Percentiles rank a stretch among this genome's conserved stretches.
phyloP scores from a whole-genome alignment of 2,888 invertebrate genomes.

The Drosophila merina region DNA sequence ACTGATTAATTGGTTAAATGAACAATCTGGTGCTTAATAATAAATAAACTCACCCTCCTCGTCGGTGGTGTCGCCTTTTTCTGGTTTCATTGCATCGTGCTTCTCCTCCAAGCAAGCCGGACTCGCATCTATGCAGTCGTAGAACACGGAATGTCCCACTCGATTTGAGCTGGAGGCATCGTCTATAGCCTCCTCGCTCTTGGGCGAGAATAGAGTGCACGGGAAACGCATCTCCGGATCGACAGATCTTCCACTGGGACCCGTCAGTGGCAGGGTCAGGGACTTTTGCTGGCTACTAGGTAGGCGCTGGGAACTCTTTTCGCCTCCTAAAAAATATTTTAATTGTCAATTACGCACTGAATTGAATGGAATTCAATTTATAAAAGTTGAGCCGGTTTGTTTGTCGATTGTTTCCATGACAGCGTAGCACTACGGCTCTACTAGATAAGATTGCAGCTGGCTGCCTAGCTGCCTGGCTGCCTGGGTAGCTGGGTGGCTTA shows the following conservation, averaged over 20 bases:
- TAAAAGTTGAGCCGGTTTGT: constrained; percentile 44
- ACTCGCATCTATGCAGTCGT: constrained; percentile 83
- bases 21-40: no score
- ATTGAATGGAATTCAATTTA: constrained; percentile 25
- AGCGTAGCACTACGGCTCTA: constrained; percentile 38
- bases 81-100: constrained; percentile 91
- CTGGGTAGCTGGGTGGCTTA: constrained; percentile 43
- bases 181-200: constrained; percentile 62
- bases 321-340: constrained; percentile 62
- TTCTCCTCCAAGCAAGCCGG: constrained; percentile 86
- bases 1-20: constrained; percentile 83
- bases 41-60: constrained; percentile 87
- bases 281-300: constrained; percentile 70
- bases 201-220: constrained; percentile 67
- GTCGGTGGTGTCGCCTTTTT: constrained; percentile 88
- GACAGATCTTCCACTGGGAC: constrained; percentile 58
- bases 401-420: constrained; percentile 66
- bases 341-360: constrained; percentile 61
- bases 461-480: constrained; percentile 22
- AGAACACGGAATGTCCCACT: constrained; percentile 84
- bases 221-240: constrained; percentile 63
- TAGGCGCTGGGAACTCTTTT: constrained; percentile 58
- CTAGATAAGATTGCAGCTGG: constrained; percentile 63
- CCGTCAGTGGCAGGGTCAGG: constrained; percentile 79
- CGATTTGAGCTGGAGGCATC: constrained; percentile 80